Evolutionary conservation across 2,888 invertebrate species (phyloP), one percentile per base, ranked within the genome.

Genomic region (Sceliomorpha sp.): DNA sequence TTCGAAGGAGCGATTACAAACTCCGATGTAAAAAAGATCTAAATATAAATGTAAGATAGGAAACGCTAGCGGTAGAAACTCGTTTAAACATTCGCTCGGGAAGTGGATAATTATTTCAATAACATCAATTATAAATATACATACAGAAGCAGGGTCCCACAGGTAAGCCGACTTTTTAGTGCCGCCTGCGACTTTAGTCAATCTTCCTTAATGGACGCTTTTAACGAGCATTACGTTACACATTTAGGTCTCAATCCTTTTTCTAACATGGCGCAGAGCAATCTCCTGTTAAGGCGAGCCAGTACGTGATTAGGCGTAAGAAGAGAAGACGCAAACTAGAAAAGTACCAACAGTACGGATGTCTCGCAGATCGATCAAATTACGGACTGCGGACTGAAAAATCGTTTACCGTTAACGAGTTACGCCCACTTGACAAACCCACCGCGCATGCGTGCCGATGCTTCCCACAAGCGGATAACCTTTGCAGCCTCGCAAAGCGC

Each of bases 101-200:
- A 56, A 42, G 31, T 36, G 26, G 42, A 67, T 59, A 53, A 67
- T 44, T 53, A 67, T 29, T 55, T 14, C 29, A 13, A 17, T 45
- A 36, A 42, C 47, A 32, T 63, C 53, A 48, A 59, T 59, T 67
- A 67, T 64, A 58, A 64, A 58, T 58, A 51, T 58, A 45, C 36
- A 36, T 53, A 29, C 48, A 39, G 32, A 55, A 56, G 64, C 50
- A 40, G 32, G 44, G 14, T 51, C 39, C 24, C 37, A 40, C 29
- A 47, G 9, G 32, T 44, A 26, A 20, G 20, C 5, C 37, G 34
- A 51, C 55, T 56, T 31, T 17, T 15, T 50, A 36, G 50, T 50
- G 17, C 56, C 37, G 40, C 37, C 15, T 29, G 9, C 17, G 12
- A 14, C 14, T 20, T 20, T 32, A 13, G 40, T 67, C 59, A 44